Evolutionary conservation across 2,888 invertebrate species (phyloP), one percentile per base, ranked within the genome.

Genomic region (Leptura quadrifasciata): DNA sequence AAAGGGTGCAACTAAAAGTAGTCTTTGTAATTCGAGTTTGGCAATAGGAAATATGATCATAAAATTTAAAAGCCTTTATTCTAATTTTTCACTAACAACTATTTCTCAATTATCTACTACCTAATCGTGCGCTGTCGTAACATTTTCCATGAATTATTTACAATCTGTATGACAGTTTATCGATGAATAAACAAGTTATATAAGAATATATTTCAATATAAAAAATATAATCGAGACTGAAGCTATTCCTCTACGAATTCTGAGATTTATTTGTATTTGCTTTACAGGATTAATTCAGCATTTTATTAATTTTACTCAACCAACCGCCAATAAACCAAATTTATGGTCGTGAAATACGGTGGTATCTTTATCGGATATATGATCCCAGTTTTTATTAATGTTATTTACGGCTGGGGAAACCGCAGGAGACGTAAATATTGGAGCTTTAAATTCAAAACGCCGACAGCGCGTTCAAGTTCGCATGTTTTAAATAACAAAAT

Each of bases 371-470:
- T 27, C 31, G 57, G 65, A 65, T 57, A 55, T 55, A 54, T 61
- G 65, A 70, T 73, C 58, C 70, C 27, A 55, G 72, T 68, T 68
- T 75, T 72, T 74, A 75, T 76, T 63, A 70, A 71, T 47, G 75
- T 77, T 74, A 79, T 79, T 79, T 79, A 79, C 72, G 63, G 72
- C 27, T 9, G 54, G 35, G 67, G 54, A 73, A 79, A 47, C 79
- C 70, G 72, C 77, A 72, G 79, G 79, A 75, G 77, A 77, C 77
- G 77, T 79, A 79, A 79, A 79, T 77, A 79, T 79, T 77, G 72
- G 72, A 74, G 72, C 72, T 70, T 75, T 79, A 77, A 79, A 75
- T 79, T 71, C 75, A 52, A 75, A 75, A 76, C 68, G 68, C 72
- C 74, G 78, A 78, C 78, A 76, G 73, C 76, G 61, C 57, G 61